Evolutionary conservation across 1,140 invertebrate genomes (phyloP).

Genomic region (Trichoplusia ni): DNA sequence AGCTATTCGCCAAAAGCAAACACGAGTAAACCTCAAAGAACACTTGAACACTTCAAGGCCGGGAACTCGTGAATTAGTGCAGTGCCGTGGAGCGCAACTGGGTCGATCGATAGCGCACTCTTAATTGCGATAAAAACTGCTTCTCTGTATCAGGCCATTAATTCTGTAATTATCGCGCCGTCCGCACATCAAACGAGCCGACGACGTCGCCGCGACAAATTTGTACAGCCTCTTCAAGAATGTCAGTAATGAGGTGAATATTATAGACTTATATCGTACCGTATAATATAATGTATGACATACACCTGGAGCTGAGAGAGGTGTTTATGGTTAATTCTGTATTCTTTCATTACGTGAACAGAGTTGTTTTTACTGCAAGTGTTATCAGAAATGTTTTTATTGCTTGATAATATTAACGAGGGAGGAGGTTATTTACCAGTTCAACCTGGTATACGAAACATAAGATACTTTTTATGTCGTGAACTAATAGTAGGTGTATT

Average conservation of each 20-base stretch:
- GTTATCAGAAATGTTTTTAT: slow-evolving; percentile 12
- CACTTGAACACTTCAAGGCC: slow-evolving; percentile 47
- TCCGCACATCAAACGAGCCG: slow-evolving; percentile 63
- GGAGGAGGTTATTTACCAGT: background rate
- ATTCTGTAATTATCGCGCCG: slow-evolving; percentile 66
- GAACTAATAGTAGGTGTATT: background rate
- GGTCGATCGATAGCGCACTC: slow-evolving; percentile 58
- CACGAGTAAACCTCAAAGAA: slow-evolving; percentile 38
- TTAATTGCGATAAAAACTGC: slow-evolving; percentile 69
- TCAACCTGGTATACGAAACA: background rate
- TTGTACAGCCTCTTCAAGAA: slow-evolving; percentile 44
- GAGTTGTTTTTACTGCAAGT: background rate
- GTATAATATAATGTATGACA: background rate
- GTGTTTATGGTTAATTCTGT: background rate
- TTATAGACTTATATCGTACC: background rate
- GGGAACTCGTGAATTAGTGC: slow-evolving; percentile 62
- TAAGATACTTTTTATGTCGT: slow-evolving; percentile 27
- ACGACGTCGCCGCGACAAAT: slow-evolving; percentile 51
- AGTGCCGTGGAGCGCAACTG: slow-evolving; percentile 43
- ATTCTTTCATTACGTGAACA: background rate
- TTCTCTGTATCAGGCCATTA: slow-evolving; percentile 62
- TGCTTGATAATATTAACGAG: slow-evolving; percentile 22
- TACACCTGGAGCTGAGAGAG: background rate
- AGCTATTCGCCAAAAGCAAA: slow-evolving; percentile 51
- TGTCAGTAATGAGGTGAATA: slow-evolving; percentile 35